Base-by-base conservation (phyloP, 53 echinoderm and acorn worm genomes). In the Paelopatides confundens region DNA sequence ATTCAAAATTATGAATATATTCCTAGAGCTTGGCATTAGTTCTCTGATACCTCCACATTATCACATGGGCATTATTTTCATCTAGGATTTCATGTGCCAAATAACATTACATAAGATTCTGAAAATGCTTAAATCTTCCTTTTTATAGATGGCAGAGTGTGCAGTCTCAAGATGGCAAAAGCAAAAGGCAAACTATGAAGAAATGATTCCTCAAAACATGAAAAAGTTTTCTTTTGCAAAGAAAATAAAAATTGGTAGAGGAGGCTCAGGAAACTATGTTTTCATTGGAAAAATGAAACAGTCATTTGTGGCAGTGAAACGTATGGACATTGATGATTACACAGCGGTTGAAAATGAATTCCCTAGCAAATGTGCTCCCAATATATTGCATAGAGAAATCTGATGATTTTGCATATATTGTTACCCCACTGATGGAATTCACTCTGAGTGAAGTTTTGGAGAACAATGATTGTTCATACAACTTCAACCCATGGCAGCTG, bases 191-290 rank as follows among this genome's bases (percentile, higher is more conserved):
- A n/a, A n/a, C n/a, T 46, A 7, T 46, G 47, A 11, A 46, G 47
- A 46, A 46, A 5, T 46, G 47, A 46, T 7, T 5, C 11, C 5
- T 5, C 47, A 46, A 7, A 35, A 23, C 21, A 81, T 81, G 81
- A 52, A 81, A 31, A 32, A 58, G 11, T 58, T 81, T 54, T 53
- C 81, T 29, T 81, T 81, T 54, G 50, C 24, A 14, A 81, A 81
- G 31, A 30, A 81, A 81, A 4, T 81, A 35, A 81, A 81, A 30
- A 81, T 52, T 52, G 81, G 62, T 26, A 81, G 81, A 81, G 81
- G 81, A 2, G 81, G 81, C 7, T 81, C 62, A 6, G 81, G 81
- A 31, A 51, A 21, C 54, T 54, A 40, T 46, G 53, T 58, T 30
- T 81, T 34, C 33, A 14, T 81, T 51, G 62, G 62, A 81, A 51